phyloP scores from a whole-genome alignment of 92 coral and sea anemone species.

The Epizoanthus ramosus region DNA sequence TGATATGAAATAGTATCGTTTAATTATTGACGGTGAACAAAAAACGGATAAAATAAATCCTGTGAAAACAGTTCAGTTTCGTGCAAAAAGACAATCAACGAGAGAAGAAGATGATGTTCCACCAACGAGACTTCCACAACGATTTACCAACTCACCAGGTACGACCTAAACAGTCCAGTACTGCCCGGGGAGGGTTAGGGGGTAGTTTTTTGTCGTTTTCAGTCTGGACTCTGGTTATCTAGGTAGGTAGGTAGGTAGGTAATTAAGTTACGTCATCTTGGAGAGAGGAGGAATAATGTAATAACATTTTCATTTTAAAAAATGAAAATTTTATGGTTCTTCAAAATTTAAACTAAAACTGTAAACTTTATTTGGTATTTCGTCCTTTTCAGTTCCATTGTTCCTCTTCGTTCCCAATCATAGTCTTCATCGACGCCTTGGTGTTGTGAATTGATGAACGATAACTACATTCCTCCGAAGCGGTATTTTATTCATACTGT shows the following conservation, averaged over 20 bases:
- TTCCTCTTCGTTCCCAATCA: background rate
- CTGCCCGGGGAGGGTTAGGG: conserved; percentile 21
- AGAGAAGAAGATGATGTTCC: conserved; percentile 4
- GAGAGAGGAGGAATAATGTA: background rate
- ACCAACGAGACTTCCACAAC: too few relatives aligned
- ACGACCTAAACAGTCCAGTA: conserved; percentile 22
- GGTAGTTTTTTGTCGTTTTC: conserved; percentile 17
- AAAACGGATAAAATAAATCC: background rate
- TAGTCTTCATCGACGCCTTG: conserved; percentile 1
- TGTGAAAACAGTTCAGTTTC: background rate
- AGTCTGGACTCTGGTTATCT: conserved; percentile 15
- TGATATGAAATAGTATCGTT: background rate
- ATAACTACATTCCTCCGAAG: background rate
- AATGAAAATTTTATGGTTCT: background rate
- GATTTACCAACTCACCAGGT: background rate
- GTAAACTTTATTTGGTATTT: background rate
- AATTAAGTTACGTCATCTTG: background rate
- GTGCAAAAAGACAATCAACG: conserved; percentile 24
- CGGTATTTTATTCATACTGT: background rate
- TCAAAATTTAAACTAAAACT: background rate
- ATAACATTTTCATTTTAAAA: background rate
- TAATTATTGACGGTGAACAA: conserved; percentile 15
- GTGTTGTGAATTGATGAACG: conserved; percentile 10
- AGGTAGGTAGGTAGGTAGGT: background rate
- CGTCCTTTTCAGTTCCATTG: background rate